These are phyloP conservation scores for Synanthedon myopaeformis DNA, from an alignment of 2,888 invertebrate species.

Conservation along the genomic window DNA sequence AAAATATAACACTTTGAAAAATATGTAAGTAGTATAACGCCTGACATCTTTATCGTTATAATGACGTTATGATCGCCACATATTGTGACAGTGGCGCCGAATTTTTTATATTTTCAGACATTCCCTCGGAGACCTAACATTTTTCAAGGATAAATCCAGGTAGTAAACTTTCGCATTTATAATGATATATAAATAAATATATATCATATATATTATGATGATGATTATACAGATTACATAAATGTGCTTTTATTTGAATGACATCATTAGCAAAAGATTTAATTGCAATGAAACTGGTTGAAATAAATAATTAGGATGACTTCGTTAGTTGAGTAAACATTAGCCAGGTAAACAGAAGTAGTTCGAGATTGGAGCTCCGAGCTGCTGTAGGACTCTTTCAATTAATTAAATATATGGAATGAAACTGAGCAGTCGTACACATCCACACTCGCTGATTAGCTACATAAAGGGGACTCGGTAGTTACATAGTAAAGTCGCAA, in stretches of 20 bases:
- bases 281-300: neutral
- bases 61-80: no score
- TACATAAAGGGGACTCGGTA: slow-evolving; percentile 1
- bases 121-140: no score
- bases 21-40: no score
- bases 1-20: no score
- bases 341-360: slow-evolving; percentile 48
- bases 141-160: no score
- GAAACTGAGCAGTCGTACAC: slow-evolving; percentile 32
- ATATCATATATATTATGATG: no score
- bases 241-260: slow-evolving; percentile 15
- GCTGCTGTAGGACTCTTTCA: slow-evolving; percentile 50
- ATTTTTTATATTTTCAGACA: no score
- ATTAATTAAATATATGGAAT: slow-evolving; percentile 58
- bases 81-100: no score
- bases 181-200: no score
- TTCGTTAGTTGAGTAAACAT: slow-evolving; percentile 53
- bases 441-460: slow-evolving; percentile 34
- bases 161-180: no score
- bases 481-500: neutral
- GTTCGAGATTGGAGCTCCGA: slow-evolving; percentile 24
- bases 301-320: slow-evolving; percentile 33
- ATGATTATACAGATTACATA: neutral
- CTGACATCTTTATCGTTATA: no score
- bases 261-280: neutral